Percentiles rank a stretch among this genome's conserved stretches.
These are phyloP conservation scores for Gymnocephalus cernua DNA, from an alignment of 2,113 vertebrate species.

Conservation along the genomic window DNA sequence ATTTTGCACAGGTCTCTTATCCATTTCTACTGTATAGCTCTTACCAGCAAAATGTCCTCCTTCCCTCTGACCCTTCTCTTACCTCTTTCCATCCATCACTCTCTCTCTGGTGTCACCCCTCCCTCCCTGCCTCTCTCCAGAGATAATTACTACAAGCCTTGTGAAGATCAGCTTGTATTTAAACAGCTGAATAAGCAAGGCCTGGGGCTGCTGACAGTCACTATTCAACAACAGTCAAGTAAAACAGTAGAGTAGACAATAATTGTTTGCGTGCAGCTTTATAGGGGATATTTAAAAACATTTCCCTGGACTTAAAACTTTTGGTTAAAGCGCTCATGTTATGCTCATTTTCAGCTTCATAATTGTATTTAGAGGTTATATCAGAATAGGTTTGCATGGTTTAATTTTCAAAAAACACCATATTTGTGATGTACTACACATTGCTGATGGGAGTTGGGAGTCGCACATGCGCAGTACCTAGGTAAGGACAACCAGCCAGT, in stretches of 20 bases:
- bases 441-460: too few species aligned
- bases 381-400: too few species aligned
- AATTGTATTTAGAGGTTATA: too few species aligned
- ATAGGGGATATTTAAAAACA: slow-evolving; percentile 39
- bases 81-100: slow-evolving; percentile 53
- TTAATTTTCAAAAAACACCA: too few species aligned
- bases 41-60: slow-evolving; percentile 36
- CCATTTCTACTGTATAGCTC: slow-evolving; percentile 13
- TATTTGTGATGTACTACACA: too few species aligned
- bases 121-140: slow-evolving; percentile 38
- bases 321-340: too few species aligned
- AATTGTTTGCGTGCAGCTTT: slow-evolving; percentile 42
- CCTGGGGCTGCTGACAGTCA: slow-evolving; percentile 68
- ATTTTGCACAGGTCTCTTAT: neutral
- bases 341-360: too few species aligned
- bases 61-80: slow-evolving; percentile 55
- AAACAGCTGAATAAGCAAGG: slow-evolving; percentile 81
- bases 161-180: slow-evolving; percentile 82
- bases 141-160: slow-evolving; percentile 81
- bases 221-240: slow-evolving; percentile 60
- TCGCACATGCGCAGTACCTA: too few species aligned
- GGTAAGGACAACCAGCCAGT: too few species aligned
- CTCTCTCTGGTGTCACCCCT: slow-evolving; percentile 25
- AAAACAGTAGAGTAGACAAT: slow-evolving; percentile 58
- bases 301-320: neutral